A percentile compares a stretch with the other conserved stretches of the same genome.
phyloP scores from a whole-genome alignment of 2,113 vertebrate genomes.

The Erythrocercus mccallii region DNA sequence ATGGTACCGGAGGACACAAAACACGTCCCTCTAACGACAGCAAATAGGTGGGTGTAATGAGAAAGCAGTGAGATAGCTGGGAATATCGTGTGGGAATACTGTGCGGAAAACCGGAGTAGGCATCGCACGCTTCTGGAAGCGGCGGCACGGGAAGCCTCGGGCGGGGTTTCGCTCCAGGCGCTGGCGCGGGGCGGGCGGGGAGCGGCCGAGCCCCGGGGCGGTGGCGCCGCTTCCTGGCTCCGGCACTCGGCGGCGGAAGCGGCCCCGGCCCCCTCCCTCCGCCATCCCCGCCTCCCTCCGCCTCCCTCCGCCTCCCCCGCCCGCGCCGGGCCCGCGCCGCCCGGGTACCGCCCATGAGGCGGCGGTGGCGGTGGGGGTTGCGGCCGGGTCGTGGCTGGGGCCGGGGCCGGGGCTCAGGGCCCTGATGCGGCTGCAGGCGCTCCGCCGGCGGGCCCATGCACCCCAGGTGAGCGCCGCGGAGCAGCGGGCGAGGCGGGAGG shows the following conservation, averaged over 20 bases:
- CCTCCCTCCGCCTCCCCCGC: too few species aligned
- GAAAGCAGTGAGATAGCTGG: neutral
- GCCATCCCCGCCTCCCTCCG: neutral
- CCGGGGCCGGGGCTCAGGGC: neutral
- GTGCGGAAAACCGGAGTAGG: neutral
- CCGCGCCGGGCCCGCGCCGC: neutral
- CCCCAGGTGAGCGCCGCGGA: conserved; percentile 65
- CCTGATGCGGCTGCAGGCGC: conserved; percentile 5
- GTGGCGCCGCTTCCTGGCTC: conserved; percentile 5
- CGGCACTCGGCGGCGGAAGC: neutral
- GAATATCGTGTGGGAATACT: accelerated
- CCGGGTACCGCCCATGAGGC: too few species aligned
- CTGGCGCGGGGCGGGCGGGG: neutral
- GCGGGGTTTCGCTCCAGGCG: accelerated
- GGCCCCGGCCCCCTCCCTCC: neutral
- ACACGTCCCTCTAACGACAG: neutral
- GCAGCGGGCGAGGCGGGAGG: neutral
- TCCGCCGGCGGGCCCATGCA: conserved; percentile 31
- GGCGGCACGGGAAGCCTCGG: accelerated
- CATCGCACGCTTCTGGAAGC: accelerated
- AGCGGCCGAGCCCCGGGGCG: neutral
- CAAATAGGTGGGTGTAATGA: accelerated
- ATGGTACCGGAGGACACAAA: accelerated
- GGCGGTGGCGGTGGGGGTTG: too few species aligned
- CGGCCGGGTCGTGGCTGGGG: too few species aligned